These are phyloP conservation scores for Metridium senile DNA, from an alignment of 92 coral and sea anemone species.

Conservation along the genomic window DNA sequence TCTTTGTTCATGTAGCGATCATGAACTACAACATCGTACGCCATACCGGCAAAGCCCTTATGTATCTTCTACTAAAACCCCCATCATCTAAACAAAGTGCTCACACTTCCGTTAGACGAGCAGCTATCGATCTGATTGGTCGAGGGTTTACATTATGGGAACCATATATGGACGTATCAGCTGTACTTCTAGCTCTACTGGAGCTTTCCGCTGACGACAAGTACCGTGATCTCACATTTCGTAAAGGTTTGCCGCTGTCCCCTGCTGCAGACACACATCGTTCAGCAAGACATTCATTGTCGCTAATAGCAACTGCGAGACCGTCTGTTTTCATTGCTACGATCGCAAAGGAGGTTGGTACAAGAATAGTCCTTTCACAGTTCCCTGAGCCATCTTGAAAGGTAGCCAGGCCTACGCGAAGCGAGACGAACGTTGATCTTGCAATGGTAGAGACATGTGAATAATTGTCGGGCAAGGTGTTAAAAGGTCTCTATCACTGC, in stretches of 20 bases:
- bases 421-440: too few relatives aligned
- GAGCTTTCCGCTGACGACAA: conserved; percentile 94
- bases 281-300: conserved; percentile 95
- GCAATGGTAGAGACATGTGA: too few relatives aligned
- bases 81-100: conserved; percentile 82
- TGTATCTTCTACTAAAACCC: conserved; percentile 89
- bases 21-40: conserved; percentile 85
- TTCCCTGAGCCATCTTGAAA: too few relatives aligned
- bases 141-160: conserved; percentile 99
- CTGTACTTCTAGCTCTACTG: conserved; percentile 89
- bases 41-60: conserved; percentile 95
- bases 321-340: conserved; percentile 94
- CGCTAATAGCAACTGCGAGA: conserved; percentile 93
- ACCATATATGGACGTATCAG: conserved; percentile 99
- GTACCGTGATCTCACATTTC: conserved; percentile 78
- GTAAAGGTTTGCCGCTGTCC: conserved; percentile 95
- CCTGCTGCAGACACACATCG: conserved; percentile 97
- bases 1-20: conserved; percentile 40
- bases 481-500: too few relatives aligned
- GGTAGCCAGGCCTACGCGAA: too few relatives aligned
- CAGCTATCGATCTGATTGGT: conserved; percentile 98
- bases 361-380: neutral
- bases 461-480: too few relatives aligned
- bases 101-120: conserved; percentile 93
- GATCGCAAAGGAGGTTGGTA: conserved; percentile 93